These are phyloP conservation scores for Campoplex nolae DNA, from an alignment of 2,888 invertebrate genomes.

Conservation along the genomic window DNA sequence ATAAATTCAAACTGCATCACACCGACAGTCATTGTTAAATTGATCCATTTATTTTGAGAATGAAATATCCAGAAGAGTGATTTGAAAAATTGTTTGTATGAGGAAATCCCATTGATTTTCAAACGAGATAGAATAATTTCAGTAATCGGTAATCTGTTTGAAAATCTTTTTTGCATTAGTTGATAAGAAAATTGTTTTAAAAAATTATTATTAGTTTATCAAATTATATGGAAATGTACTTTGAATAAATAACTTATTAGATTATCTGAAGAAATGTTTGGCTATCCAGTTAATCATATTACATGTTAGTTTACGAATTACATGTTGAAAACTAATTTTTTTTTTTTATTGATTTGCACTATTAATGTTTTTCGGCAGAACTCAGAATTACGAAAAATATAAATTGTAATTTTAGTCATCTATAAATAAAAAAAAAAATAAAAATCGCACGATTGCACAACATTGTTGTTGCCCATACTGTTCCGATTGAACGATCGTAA, in stretches of 20 bases:
- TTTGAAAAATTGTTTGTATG: background rate
- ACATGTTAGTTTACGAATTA: background rate
- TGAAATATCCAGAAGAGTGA: background rate
- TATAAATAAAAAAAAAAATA: slow-evolving; percentile 23
- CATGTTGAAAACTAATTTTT: background rate
- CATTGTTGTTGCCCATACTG: slow-evolving; percentile 16
- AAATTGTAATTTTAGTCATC: background rate
- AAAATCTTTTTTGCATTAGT: background rate
- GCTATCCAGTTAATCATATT: background rate
- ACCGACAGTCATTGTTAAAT: too few relatives aligned
- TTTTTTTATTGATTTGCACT: background rate
- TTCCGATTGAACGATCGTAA: background rate
- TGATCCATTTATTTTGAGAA: background rate
- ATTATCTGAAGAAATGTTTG: background rate
- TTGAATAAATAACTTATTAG: background rate
- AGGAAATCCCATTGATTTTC: background rate
- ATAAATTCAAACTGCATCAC: background rate
- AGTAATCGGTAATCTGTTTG: background rate
- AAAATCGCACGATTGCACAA: slow-evolving; percentile 26
- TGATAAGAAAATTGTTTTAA: background rate
- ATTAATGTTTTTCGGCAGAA: background rate
- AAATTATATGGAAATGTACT: background rate
- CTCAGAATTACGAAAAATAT: background rate
- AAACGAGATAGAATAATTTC: background rate
- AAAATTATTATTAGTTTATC: background rate